Conservation (phyloP, 2,113 vertebrate genomes). For the Stegastes partitus region DNA sequence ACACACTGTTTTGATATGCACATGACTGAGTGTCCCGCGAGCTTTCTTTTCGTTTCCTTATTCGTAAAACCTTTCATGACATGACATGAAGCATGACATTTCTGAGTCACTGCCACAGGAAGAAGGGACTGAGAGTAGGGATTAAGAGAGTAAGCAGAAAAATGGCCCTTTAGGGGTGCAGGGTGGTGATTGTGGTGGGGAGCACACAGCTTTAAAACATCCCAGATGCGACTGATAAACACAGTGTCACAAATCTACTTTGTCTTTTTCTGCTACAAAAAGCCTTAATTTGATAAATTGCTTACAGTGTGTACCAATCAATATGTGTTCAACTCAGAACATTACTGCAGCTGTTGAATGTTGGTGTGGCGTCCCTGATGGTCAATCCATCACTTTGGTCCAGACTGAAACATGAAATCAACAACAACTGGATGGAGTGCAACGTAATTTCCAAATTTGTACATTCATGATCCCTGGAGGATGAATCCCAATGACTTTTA, state of each 20-base stretch:
- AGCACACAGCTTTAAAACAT: neutral
- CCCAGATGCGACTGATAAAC: conserved; percentile 9
- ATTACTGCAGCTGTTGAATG: neutral
- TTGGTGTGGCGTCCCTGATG: neutral
- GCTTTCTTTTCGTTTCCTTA: neutral
- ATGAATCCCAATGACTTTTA: no score
- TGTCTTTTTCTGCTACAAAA: neutral
- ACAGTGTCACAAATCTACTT: neutral
- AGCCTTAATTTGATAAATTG: neutral
- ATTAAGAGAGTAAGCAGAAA: conserved; percentile 3
- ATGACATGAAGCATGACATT: neutral
- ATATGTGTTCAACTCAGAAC: neutral
- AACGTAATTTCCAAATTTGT: neutral
- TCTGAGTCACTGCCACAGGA: conserved; percentile 11
- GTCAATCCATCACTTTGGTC: neutral
- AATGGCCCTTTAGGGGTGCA: neutral
- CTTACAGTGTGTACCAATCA: neutral
- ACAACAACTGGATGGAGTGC: neutral
- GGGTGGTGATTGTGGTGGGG: neutral
- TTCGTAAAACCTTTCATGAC: neutral
- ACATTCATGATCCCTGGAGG: no score
- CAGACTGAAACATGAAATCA: neutral
- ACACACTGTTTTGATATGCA: neutral
- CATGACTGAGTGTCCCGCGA: neutral
- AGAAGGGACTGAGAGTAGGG: neutral